phyloP scores from a whole-genome alignment of 2,888 invertebrate species.

The Cryptosula pallasiana region DNA sequence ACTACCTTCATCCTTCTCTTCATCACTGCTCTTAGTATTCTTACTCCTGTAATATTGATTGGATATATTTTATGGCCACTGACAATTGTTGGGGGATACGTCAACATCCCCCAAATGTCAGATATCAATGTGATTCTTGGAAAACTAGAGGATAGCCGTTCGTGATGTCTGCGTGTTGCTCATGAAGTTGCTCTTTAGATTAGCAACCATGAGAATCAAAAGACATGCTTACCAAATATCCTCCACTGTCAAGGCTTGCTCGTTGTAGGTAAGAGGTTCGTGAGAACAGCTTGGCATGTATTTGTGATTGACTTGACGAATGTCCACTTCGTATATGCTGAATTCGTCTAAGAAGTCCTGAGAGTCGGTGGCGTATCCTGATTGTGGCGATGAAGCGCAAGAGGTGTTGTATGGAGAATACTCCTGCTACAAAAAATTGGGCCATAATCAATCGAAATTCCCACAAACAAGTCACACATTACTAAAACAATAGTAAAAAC shows the following conservation, averaged over 20 bases:
- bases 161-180: too few species aligned
- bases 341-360: constrained; percentile 17
- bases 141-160: too few species aligned
- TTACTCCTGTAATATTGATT: constrained; percentile 5
- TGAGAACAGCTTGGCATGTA: constrained; percentile 22
- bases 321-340: constrained; percentile 17
- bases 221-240: constrained; percentile 22
- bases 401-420: constrained; percentile 8
- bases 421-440: background rate
- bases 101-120: too few species aligned
- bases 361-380: constrained; percentile 9
- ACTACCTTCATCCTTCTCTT: background rate
- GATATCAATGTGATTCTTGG: too few species aligned
- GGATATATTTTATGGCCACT: too few species aligned
- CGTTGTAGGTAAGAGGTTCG: constrained; percentile 19
- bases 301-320: constrained; percentile 20
- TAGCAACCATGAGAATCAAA: too few species aligned
- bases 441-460: too few species aligned
- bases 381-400: constrained; percentile 7
- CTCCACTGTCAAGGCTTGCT: constrained; percentile 1
- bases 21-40: background rate
- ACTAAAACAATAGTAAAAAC: background rate
- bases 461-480: too few species aligned
- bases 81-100: too few species aligned
- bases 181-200: too few species aligned